Conservation (phyloP, 2,797 vertebrate species). For the Centroberyx gerrardi region DNA sequence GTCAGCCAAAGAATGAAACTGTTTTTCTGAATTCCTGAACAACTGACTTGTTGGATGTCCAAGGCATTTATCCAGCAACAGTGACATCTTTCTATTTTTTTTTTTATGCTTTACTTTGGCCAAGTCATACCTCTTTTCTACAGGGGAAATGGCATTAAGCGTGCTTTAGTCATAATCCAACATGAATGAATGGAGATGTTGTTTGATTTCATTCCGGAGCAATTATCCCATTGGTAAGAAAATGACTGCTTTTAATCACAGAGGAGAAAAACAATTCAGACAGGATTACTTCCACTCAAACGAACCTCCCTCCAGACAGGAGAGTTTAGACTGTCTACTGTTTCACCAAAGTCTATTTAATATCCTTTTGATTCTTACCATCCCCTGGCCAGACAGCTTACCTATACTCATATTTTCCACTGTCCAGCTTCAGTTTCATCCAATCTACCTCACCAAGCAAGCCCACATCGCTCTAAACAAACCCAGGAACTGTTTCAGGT, state of each 20-base stretch:
- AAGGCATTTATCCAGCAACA: background rate
- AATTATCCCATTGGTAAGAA: slow-evolving; percentile 64
- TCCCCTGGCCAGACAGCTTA: slow-evolving; percentile 43
- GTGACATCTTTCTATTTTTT: slow-evolving; percentile 3
- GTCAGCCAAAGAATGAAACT: background rate
- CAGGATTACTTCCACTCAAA: slow-evolving; percentile 51
- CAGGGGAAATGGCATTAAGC: slow-evolving; percentile 32
- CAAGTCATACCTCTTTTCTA: slow-evolving; percentile 40
- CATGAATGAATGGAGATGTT: slow-evolving; percentile 60
- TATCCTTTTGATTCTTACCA: slow-evolving; percentile 53
- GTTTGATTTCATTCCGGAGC: slow-evolving; percentile 56
- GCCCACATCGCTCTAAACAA: slow-evolving; percentile 42
- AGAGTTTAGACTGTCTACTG: slow-evolving; percentile 51
- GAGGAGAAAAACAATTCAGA: slow-evolving; percentile 57
- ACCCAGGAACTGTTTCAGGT: slow-evolving; percentile 14
- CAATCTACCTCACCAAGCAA: slow-evolving; percentile 25
- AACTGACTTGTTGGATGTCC: background rate
- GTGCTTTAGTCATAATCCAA: slow-evolving; percentile 46
- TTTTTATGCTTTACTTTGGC: slow-evolving; percentile 22
- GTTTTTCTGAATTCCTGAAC: background rate
- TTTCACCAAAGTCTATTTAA: slow-evolving; percentile 45
- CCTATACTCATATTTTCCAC: slow-evolving; percentile 63
- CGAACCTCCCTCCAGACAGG: slow-evolving; percentile 53
- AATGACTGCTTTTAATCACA: slow-evolving; percentile 62
- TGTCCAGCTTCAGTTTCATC: slow-evolving; percentile 54